Evolutionary conservation across 2,797 vertebrate genomes (phyloP).

Genomic region (Spinus pinus): DNA sequence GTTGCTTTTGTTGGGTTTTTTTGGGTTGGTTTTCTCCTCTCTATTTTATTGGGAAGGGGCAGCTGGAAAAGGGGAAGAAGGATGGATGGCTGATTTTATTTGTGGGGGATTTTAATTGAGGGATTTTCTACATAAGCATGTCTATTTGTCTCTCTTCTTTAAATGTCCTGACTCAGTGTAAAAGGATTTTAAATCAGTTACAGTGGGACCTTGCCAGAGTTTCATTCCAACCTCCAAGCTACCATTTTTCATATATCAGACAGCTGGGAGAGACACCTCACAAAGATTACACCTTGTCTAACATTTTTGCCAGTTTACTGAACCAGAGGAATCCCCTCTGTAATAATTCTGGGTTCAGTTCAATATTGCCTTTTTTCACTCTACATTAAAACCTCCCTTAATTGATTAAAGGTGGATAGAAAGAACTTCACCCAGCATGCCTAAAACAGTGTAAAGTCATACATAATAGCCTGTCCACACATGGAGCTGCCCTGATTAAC

Average conservation of each 20-base stretch:
- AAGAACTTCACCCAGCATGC: background rate
- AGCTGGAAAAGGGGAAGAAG: background rate
- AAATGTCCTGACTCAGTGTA: background rate
- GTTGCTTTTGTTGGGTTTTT: background rate
- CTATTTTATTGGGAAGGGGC: background rate
- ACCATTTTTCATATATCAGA: background rate
- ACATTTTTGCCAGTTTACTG: background rate
- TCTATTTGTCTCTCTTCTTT: background rate
- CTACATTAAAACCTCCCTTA: background rate
- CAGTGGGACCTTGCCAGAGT: background rate
- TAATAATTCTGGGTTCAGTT: background rate
- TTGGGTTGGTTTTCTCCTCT: background rate
- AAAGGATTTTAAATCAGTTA: background rate
- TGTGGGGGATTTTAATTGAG: background rate
- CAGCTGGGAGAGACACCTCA: background rate
- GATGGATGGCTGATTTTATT: background rate
- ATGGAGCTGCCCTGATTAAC: slow-evolving; percentile 27
- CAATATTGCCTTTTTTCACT: background rate
- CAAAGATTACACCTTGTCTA: background rate
- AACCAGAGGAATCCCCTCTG: background rate
- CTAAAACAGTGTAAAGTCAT: background rate
- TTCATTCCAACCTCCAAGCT: background rate
- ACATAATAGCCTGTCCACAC: slow-evolving; percentile 9
- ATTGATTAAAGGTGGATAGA: background rate
- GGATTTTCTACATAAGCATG: background rate